Base-by-base conservation (phyloP, 2,888 invertebrate genomes). In the Endomychus coccineus region DNA sequence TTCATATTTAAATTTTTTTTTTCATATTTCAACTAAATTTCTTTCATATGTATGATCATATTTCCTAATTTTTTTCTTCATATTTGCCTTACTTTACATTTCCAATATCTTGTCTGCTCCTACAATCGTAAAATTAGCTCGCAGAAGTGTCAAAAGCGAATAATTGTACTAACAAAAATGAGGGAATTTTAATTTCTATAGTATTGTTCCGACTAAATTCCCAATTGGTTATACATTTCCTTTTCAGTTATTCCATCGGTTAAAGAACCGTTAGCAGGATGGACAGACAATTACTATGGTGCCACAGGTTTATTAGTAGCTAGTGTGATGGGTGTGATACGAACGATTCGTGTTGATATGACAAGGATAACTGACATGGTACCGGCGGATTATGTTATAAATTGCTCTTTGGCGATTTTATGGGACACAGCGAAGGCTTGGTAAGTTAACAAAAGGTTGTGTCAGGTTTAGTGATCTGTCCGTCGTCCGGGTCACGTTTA, bases 381-480 rank as follows among this genome's bases (percentile, higher is more conserved):
- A 17, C 81, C 82, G 0, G 80, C 75, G 1, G 82, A 83, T 62
- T 71, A 73, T 45, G 75, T 76, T 1, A 70, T 76, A 19, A 79
- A 79, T 52, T 67, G 71, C 50, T 67, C 77, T 48, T 70, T 82
- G 7, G 70, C 71, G 0, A 67, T 74, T 2, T 76, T 73, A 4
- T 79, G 77, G 73, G 63, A 67, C 28, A 55, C 62, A 2, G 61
- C 52, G 2, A 50, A 47, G 4, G 41, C 45, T n/a, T n/a, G n/a
- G n/a, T n/a, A n/a, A n/a, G n/a, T n/a, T n/a, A n/a, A n/a, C n/a
- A n/a, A n/a, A n/a, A n/a, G n/a, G n/a, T n/a, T n/a, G n/a, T n/a
- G n/a, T n/a, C n/a, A n/a, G n/a, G n/a, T n/a, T n/a, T n/a, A n/a
- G n/a, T n/a, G n/a, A n/a, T n/a, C n/a, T n/a, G n/a, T n/a, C n/a